Base-by-base conservation (phyloP, 2,888 invertebrate genomes). In the Microctonus hyperodae region DNA sequence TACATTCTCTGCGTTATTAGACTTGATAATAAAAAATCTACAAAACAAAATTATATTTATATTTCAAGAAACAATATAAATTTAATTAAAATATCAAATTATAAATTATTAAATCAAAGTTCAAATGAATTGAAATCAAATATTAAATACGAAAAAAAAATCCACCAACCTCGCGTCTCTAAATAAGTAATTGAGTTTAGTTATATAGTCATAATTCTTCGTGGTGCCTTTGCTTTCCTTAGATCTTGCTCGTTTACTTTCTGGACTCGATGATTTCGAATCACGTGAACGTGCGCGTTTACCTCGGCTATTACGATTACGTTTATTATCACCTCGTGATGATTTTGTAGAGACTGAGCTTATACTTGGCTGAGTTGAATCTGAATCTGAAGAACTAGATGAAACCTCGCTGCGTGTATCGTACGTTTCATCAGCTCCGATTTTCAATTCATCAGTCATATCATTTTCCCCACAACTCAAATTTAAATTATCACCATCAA, bases 1-100 rank as follows among this genome's bases (percentile, higher is more conserved):
- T 61, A 98, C 94, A 84, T 98, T 98, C 85, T 98, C 98, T 68
- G 94, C 93, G 85, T 98, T 98, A 85, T 97, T 98, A 60, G 97
- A 97, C 86, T 98, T 98, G 78, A 98, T 97, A 67, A 98, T 89
- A 86, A 97, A 98, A 87, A 96, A 98, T 73, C 93, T 84, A 72
- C 58, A 67, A 69, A 73, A 69, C 72, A 70, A 75, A 61, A 75
- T 70, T 13, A 55, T n/a, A 53, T 75, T 76, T 66, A 16, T 33
- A 59, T 6, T n/a, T 11, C 33, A 25, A 44, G 9, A 23, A 23
- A 4, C 20, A 3, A 28, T 11, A 44, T 11, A 2, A 16, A 40
- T 4, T 28, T 50, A 56, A 55, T 59, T 48, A 51, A 50, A 23
- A n/a, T 16, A 56, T 33, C 51, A 37, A 60, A 55, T 55, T n/a